Conservation (phyloP, 1,140 invertebrate species). For the Tyrophagus putrescentiae region DNA sequence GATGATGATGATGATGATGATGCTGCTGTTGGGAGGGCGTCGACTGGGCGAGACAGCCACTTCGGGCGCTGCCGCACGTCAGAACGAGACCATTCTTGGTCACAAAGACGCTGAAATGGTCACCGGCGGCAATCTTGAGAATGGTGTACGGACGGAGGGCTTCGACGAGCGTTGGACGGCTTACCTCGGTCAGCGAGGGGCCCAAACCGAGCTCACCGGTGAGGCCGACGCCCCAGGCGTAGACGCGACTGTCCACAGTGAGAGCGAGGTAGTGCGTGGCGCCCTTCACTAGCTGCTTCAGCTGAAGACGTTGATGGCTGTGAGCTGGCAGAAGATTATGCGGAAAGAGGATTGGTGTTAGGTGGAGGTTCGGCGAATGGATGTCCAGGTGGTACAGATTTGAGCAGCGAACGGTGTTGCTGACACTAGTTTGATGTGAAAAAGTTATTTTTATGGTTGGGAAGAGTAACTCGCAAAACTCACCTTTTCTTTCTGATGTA, state of each 20-base stretch:
- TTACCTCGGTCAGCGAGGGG: background rate
- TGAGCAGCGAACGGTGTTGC: background rate
- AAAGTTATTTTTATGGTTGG: background rate
- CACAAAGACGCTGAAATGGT: constrained; percentile 45
- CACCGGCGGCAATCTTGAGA: constrained; percentile 26
- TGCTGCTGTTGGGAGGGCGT: too few species aligned
- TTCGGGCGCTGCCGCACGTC: constrained; percentile 50
- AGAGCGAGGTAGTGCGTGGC: constrained; percentile 52
- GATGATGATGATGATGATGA: too few species aligned
- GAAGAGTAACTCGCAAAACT: background rate
- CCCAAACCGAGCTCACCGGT: constrained; percentile 53
- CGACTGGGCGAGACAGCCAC: constrained; percentile 51
- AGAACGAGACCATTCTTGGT: constrained; percentile 52
- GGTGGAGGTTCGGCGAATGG: background rate
- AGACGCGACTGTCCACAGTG: constrained; percentile 48
- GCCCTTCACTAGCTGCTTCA: constrained; percentile 42
- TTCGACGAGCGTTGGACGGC: constrained; percentile 22
- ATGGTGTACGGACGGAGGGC: constrained; percentile 24
- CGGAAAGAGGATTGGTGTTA: background rate
- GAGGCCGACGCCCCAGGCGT: constrained; percentile 51
- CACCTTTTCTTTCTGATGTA: constrained; percentile 5
- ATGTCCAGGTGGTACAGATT: constrained; percentile 15
- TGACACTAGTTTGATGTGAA: background rate
- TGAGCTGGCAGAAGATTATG: too few species aligned
- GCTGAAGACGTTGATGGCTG: background rate